Conservation (phyloP, 2,888 invertebrate species). For the Chymomyza caudatula region DNA sequence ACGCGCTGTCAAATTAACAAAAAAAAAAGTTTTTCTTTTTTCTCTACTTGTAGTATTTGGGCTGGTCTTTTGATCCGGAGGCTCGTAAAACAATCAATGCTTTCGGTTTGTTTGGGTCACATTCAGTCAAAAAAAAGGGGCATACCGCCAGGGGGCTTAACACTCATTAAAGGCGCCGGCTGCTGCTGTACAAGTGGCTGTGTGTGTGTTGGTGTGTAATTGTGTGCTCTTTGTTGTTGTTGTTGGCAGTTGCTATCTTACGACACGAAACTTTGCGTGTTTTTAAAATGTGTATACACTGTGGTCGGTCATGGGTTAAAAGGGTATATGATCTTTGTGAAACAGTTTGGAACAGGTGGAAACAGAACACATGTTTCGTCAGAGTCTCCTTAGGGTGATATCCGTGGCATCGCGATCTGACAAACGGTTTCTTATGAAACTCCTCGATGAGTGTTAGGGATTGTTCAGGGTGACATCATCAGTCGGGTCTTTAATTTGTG, state of each 20-base stretch:
- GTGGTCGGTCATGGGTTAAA: constrained; percentile 1
- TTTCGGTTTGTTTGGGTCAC: not conserved
- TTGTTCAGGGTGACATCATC: too few relatives aligned
- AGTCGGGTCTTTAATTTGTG: too few relatives aligned
- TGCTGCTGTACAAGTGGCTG: not conserved
- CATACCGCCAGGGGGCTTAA: not conserved
- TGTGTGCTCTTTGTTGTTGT: too few relatives aligned
- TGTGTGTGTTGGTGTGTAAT: constrained; percentile 15
- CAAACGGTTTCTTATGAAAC: too few relatives aligned
- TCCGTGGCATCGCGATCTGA: too few relatives aligned
- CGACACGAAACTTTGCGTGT: constrained; percentile 57
- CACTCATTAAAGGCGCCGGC: constrained; percentile 1
- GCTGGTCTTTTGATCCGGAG: constrained; percentile 39
- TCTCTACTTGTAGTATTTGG: not conserved
- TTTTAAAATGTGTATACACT: not conserved
- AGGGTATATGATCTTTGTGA: not conserved
- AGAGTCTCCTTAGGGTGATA: too few relatives aligned
- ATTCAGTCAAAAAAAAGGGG: constrained; percentile 40
- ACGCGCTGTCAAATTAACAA: constrained; percentile 2
- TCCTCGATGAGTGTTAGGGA: too few relatives aligned
- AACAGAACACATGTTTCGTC: too few relatives aligned
- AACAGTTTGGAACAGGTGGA: not conserved
- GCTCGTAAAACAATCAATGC: constrained; percentile 56
- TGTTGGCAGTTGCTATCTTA: constrained; percentile 17
- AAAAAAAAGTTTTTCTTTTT: too few relatives aligned